Conservation (phyloP, 2,113 vertebrate genomes). For the Oceanodroma tethys region DNA sequence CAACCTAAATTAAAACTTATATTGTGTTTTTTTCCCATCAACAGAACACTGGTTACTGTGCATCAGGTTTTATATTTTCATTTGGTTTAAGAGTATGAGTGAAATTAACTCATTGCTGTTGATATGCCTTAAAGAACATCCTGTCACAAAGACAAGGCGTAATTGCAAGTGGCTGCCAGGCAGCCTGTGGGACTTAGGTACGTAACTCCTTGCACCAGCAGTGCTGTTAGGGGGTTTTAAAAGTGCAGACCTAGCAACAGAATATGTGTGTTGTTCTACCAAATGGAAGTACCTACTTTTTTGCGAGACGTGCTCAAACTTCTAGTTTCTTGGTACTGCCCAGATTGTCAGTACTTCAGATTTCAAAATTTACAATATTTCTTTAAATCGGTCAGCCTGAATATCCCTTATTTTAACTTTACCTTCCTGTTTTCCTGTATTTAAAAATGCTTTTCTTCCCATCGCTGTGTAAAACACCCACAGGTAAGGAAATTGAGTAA, state of each 20-base stretch:
- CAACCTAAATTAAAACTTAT: background rate
- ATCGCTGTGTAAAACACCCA: background rate
- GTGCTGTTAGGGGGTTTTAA: background rate
- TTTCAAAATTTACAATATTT: background rate
- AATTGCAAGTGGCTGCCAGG: background rate
- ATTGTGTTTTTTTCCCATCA: background rate
- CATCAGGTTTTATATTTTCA: background rate
- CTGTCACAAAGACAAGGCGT: background rate
- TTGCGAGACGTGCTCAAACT: background rate
- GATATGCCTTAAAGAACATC: background rate
- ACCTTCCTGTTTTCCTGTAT: background rate
- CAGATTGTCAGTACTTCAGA: background rate
- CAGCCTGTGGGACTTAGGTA: background rate
- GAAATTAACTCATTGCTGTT: background rate
- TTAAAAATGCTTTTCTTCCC: background rate
- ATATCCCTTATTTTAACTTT: background rate
- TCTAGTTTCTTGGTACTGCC: background rate
- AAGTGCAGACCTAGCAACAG: background rate
- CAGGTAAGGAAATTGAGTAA: background rate
- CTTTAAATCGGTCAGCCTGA: background rate
- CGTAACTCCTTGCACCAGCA: background rate
- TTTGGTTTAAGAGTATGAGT: background rate
- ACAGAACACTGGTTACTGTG: background rate
- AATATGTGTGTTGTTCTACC: background rate
- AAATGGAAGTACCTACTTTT: background rate